Conservation (phyloP, 1,140 invertebrate genomes). For the Galleria mellonella region DNA sequence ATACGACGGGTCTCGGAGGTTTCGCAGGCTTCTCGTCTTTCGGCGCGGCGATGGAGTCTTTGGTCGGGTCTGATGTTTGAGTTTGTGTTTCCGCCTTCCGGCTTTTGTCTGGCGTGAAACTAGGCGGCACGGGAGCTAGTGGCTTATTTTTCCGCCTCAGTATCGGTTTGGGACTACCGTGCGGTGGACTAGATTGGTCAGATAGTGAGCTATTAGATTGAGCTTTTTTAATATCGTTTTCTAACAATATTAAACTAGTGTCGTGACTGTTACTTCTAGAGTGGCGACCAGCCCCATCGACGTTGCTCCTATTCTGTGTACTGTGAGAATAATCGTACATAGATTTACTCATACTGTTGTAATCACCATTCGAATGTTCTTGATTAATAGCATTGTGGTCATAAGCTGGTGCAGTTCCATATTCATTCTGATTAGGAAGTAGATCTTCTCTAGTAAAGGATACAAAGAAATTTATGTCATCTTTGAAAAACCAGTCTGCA, state of each 20-base stretch:
- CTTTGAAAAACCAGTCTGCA: conserved; percentile 91
- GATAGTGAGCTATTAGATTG: conserved; percentile 81
- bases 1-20: conserved; percentile 73
- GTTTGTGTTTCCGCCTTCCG: conserved; percentile 39
- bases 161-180: conserved; percentile 83
- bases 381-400: conserved; percentile 26
- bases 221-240: conserved; percentile 77
- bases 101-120: conserved; percentile 63
- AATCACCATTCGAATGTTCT: conserved; percentile 60
- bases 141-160: conserved; percentile 82
- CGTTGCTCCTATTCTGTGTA: conserved; percentile 11
- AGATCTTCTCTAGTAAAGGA: conserved; percentile 68
- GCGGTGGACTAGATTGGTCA: conserved; percentile 78
- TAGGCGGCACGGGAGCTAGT: conserved; percentile 79
- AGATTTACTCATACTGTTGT: conserved; percentile 75
- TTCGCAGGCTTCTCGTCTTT: conserved; percentile 74
- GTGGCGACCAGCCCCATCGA: conserved; percentile 46
- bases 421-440: conserved; percentile 64
- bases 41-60: conserved; percentile 20
- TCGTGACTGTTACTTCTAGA: conserved; percentile 74
- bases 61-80: conserved; percentile 21
- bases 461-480: conserved; percentile 79
- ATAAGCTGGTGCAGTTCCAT: conserved; percentile 45
- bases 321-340: conserved; percentile 57
- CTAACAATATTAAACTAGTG: conserved; percentile 68